Base-by-base conservation (phyloP, 2,888 invertebrate genomes). In the Pristionchus maxplancki region DNA sequence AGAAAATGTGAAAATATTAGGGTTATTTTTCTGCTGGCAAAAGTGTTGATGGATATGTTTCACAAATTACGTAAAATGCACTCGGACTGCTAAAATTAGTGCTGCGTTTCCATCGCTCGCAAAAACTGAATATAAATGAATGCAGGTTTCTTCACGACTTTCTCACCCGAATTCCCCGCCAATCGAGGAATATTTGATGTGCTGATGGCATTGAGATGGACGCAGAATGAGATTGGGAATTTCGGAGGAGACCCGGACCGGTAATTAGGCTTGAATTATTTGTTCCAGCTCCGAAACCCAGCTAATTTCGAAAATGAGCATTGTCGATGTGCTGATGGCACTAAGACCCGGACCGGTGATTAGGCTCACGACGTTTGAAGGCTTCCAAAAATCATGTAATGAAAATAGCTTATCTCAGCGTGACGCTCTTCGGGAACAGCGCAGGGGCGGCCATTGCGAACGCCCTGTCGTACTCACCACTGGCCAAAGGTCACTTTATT, bases 71-170 rank as follows among this genome's bases (percentile, higher is more conserved):
- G 24, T n/a, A n/a, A 9, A 58, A 58, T 58, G 58, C 24, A n/a
- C n/a, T n/a, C n/a, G n/a, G 6, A 58, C 20, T 20, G 1, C 6
- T 20, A 20, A 53, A 53, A 20, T 53, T 20, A 24, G 24, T 53
- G 17, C 1, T 48, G 17, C 48, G 11, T 11, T 48, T 48, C 8
- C 17, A 6, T 53, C 20, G 11, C 20, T 20, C 20, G 20, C 20
- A 53, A 53, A 20, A 20, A 53, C 53, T 53, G 53, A 53, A 48
- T 48, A 13, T 11, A 48, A 20, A 20, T 20, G 20, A 20, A 2
- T 2, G 53, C 28, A 87, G 87, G 87, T 34, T 87, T 87, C 74
- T 87, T 87, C 74, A 87, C 87, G 15, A 87, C 87, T 24, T 71
- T 50, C 74, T 31, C 87, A 1, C 71, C 67, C 37, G 87, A 87